These are phyloP conservation scores for Chionomys nivalis DNA, from an alignment of 2,113 vertebrate species.

Conservation along the genomic window DNA sequence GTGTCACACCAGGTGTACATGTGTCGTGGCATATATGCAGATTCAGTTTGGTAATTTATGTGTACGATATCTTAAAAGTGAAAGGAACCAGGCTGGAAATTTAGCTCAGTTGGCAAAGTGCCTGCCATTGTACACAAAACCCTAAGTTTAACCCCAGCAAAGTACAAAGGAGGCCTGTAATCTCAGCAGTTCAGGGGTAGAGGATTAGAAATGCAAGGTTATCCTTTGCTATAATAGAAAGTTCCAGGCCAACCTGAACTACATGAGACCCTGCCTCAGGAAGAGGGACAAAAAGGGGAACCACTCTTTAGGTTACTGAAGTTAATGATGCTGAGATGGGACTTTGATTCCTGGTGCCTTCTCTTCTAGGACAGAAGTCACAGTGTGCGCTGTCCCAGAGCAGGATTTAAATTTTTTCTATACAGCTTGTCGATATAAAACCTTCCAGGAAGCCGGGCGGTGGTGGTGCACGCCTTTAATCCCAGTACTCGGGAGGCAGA, in stretches of 20 bases:
- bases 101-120: not conserved
- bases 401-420: not conserved
- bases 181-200: not conserved
- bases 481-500: no score
- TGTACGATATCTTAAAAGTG: not conserved
- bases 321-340: not conserved
- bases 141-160: not conserved
- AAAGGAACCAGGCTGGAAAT: not conserved
- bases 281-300: not conserved
- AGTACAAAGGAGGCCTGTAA: not conserved
- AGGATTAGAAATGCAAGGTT: not conserved
- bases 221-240: not conserved
- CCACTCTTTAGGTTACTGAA: not conserved
- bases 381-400: fast-evolving
- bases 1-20: no score
- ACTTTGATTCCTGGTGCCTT: not conserved
- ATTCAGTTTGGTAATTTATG: not conserved
- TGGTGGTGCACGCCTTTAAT: no score
- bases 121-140: not conserved
- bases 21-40: not conserved
- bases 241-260: not conserved
- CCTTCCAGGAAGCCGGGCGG: not conserved
- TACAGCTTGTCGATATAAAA: not conserved
- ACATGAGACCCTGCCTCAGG: not conserved
- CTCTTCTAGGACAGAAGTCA: not conserved